Base-by-base conservation (phyloP, 53 echinoderm and acorn worm genomes). In the Antedon mediterranea region DNA sequence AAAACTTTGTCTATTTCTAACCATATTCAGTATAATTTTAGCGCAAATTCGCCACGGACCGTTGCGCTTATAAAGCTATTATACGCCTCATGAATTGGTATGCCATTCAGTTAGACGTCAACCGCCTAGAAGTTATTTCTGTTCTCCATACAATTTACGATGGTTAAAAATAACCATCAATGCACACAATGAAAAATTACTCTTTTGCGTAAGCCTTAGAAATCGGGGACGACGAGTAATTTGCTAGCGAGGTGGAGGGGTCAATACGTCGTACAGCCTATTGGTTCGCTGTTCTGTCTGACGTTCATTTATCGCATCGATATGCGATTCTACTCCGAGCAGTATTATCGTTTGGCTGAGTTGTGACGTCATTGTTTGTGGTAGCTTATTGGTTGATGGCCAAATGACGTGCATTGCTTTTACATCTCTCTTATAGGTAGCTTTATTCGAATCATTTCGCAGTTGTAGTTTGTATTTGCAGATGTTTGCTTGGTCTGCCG, bases 181-280 rank as follows among this genome's bases (percentile, higher is more conserved):
- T 15, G 57, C 23, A 18, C 23, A 57, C 57, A 57, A 57, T 57
- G 57, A 57, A 57, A 57, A 57, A 86, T 86, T 86, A 82, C 74
- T 75, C 72, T 41, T 41, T 82, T 86, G 57, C 86, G 82, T 86
- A 82, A 86, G 82, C 86, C 81, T 81, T 82, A 81, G 81, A 81
- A 81, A 81, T 86, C 86, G 57, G 57, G 57, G 57, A 8, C 57
- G 57, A 26, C 57, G 57, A 18, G 57, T 57, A 57, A 57, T 57
- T 57, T 57, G 57, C 57, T 57, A 15, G 57, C 57, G 57, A 57
- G 57, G 57, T 57, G 57, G 57, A 57, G 57, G 57, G 57, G 57
- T 57, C 57, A 57, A 57, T 18, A 26, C 57, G 57, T 13, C 57
- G 57, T 11, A 57, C 57, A 23, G 57, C 57, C 57, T 57, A 57